Evolutionary conservation across 2,113 vertebrate genomes (phyloP), one percentile per base, ranked within the genome.

Genomic region (Ia io): DNA sequence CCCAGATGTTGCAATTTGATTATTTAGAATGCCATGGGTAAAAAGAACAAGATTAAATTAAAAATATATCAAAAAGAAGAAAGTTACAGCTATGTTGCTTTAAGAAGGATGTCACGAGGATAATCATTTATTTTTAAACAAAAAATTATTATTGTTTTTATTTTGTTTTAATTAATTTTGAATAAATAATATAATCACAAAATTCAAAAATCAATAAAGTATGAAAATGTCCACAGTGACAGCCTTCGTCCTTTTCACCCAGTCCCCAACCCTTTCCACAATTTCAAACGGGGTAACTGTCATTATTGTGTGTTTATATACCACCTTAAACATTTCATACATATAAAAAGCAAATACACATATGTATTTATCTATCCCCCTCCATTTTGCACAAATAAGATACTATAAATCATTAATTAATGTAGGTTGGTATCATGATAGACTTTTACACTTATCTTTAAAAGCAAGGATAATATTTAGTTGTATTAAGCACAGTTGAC

Each of bases 1-100:
- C 18, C 93, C 90, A 97, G 80, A 80, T 93, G 92, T 71, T 95
- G 9, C 42, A 76, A 25, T 83, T 71, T 63, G 80, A 11, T 74
- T 74, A 90, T 80, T 96, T 84, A 74, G 23, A 53, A 90, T 59
- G 47, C 3, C 35, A 61, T 67, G 7, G 8, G 20, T 47, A 79
- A 59, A 93, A 95, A 85, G 3, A 95, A 78, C 20, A 95, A 73
- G 13, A 91, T 71, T 69, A 61, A 82, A 44, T 17, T 23, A 7
- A 73, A 84, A 95, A 10, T 83, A 2, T 63, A 63, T 86, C 17
- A 53, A 84, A 84, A 79, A 47, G 18, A 61, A 84, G 28, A 77
- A 86, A 80, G 73, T 63, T 30, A 51, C 0, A 37, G 11, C 10
- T 37, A 47, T 63, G 18, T 67, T 93, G n/a, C 22, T 87, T 40